These are phyloP conservation scores for Rhinoraja longicauda DNA, from an alignment of 2,797 vertebrate species.

Conservation along the genomic window DNA sequence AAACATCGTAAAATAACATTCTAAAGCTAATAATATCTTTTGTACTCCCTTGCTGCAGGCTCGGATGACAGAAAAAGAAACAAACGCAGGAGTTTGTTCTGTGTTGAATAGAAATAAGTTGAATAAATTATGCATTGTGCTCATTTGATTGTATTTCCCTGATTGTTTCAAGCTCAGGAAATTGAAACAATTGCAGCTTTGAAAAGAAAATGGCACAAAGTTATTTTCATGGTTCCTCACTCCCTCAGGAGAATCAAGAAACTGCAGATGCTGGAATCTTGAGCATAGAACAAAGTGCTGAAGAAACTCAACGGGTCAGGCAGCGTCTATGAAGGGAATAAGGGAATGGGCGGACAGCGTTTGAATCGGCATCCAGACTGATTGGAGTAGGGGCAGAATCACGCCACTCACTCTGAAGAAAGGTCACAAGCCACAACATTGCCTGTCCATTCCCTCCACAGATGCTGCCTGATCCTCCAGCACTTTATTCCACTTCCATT, in stretches of 20 bases:
- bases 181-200: background rate
- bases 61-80: background rate
- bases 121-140: background rate
- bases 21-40: background rate
- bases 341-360: no score
- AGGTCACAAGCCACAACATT: no score
- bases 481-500: no score
- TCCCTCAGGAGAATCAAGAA: background rate
- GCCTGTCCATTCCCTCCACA: no score
- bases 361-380: no score
- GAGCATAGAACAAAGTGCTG: no score
- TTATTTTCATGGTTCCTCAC: background rate
- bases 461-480: no score
- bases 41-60: background rate
- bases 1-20: background rate
- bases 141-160: background rate
- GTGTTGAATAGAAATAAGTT: background rate
- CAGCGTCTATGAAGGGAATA: no score
- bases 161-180: background rate
- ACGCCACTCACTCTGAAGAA: no score
- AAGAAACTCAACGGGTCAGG: no score
- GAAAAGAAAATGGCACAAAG: background rate
- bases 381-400: no score
- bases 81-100: background rate
- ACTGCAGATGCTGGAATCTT: no score